Evolutionary conservation across 2,113 vertebrate genomes (phyloP).

Genomic region (Nanger granti): DNA sequence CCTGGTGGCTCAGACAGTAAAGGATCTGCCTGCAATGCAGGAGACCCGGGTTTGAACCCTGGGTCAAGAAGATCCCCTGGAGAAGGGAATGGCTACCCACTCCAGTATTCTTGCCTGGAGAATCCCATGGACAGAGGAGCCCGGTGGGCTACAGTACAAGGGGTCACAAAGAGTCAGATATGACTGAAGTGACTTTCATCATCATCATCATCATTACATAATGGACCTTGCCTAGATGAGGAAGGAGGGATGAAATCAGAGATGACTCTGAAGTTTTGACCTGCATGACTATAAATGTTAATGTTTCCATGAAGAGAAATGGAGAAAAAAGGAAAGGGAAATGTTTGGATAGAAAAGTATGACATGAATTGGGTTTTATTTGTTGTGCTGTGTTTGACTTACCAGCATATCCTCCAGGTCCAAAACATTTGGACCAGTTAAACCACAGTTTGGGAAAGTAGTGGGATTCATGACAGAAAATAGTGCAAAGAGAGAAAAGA

Average conservation of each 20-base stretch:
- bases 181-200: not conserved
- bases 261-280: not conserved
- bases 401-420: not conserved
- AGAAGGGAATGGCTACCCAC: not conserved
- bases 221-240: not conserved
- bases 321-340: not conserved
- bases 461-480: not conserved
- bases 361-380: not conserved
- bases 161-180: not conserved
- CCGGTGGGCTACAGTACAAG: not conserved
- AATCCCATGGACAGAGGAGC: not conserved
- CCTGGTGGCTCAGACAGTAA: not conserved
- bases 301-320: not conserved
- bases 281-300: not conserved
- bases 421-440: not conserved
- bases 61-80: not conserved
- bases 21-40: not conserved
- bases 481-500: not conserved
- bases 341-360: not conserved
- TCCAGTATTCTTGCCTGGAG: not conserved
- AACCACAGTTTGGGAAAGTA: not conserved
- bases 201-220: not conserved
- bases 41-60: not conserved
- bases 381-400: not conserved
- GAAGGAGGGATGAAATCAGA: not conserved